Evolutionary conservation across 2,888 invertebrate species (phyloP), one percentile per base, ranked within the genome.

Genomic region (Litoditis marina): DNA sequence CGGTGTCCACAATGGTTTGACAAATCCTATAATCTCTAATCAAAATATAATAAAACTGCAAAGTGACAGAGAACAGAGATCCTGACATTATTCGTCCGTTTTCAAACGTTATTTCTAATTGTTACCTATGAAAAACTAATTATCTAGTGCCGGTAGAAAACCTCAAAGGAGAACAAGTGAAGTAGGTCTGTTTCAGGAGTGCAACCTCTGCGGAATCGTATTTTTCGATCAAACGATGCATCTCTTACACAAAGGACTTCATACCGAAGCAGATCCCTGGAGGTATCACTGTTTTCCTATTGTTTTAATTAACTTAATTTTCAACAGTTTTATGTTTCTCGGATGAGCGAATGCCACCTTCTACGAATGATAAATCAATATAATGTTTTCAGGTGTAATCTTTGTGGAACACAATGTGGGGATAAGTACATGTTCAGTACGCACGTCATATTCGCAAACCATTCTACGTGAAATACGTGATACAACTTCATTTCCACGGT

Each of bases 361-460:
- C n/a, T n/a, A n/a, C n/a, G n/a, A n/a, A n/a, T n/a, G n/a, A n/a
- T n/a, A 13, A 39, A 39, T 39, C n/a, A 39, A 39, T 39, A 13
- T 13, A 13, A 13, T 4, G 39, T 27, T 25, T 59, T 50, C 50
- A 65, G 73, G 47, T 80, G 80, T 70, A 95, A 95, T 86, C 92
- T 95, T 78, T 96, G 95, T 85, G 94, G 94, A 53, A 92, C 92
- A 84, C 90, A 91, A 84, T 92, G 92, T 85, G 90, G 90, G 85
- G 92, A 94, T 83, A 91, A 94, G 60, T 94, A 94, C 86, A 93
- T 94, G 85, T 95, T 95, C 87, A 93, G 94, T 87, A 92, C 92
- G 78, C 93, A 94, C 88, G 88, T 93, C 84, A 87, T 93, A 77
- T 92, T 92, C 86, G 72, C 77, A 11, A 76, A 78, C 63, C 79